Conservation (phyloP, 2,888 invertebrate genomes). For the Cantharis lateralis region DNA sequence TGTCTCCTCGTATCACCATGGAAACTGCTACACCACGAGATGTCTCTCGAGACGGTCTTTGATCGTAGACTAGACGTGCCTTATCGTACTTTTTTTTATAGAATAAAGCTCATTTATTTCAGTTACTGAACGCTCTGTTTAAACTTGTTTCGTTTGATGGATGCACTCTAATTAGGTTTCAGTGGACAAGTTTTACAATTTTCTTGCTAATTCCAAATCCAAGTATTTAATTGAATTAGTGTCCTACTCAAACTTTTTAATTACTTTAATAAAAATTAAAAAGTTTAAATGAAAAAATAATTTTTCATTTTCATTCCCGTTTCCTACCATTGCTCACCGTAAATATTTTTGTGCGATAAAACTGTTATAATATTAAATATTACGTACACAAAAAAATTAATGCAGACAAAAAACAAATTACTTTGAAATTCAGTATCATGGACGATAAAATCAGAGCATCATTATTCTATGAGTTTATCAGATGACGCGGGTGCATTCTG, state of each 20-base stretch:
- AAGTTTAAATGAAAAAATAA: not conserved
- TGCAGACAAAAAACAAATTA: constrained; percentile 39
- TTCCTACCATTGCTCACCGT: constrained; percentile 30
- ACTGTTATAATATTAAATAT: not conserved
- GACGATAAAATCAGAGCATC: constrained; percentile 43
- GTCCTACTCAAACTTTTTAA: not conserved
- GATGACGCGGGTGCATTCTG: constrained; percentile 41
- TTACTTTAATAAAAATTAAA: not conserved
- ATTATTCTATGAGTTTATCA: constrained; percentile 40
- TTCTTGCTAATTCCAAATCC: not conserved
- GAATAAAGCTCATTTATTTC: constrained; percentile 50
- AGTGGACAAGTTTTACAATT: not conserved
- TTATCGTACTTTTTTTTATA: constrained; percentile 45
- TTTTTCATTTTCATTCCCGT: not conserved
- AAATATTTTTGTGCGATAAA: constrained; percentile 20
- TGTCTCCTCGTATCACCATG: constrained; percentile 56
- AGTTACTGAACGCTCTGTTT: constrained; percentile 48
- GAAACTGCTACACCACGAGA: constrained; percentile 53
- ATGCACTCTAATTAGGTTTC: constrained; percentile 46
- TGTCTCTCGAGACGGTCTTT: constrained; percentile 46
- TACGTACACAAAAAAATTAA: constrained; percentile 24
- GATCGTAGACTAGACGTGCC: constrained; percentile 37
- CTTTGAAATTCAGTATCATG: constrained; percentile 44
- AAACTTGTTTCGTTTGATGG: constrained; percentile 46
- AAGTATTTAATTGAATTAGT: not conserved